A percentile compares a stretch with the other conserved stretches of the same genome.
Conservation (phyloP, 2,797 vertebrate species). For the Kryptopterus vitreolus region DNA sequence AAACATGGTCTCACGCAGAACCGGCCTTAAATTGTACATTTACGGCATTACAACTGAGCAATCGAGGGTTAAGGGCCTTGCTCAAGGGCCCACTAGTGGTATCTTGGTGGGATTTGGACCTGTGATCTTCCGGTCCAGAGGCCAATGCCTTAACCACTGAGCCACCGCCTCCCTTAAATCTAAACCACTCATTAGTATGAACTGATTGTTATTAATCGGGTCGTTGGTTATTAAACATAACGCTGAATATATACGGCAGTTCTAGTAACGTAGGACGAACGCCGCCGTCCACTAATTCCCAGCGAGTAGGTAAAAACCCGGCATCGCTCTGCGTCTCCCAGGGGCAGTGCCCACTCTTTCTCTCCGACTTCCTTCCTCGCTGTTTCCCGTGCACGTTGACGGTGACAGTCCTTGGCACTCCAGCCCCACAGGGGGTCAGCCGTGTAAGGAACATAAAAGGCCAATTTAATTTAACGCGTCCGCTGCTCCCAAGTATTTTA, state of each 20-base stretch:
- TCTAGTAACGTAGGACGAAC: background rate
- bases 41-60: too few species aligned
- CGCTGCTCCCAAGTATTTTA: slow-evolving; percentile 99
- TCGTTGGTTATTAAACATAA: too few species aligned
- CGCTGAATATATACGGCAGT: background rate
- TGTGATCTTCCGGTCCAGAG: too few species aligned
- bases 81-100: too few species aligned
- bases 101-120: too few species aligned
- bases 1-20: too few species aligned
- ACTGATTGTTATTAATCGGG: background rate
- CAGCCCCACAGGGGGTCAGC: slow-evolving; percentile 98
- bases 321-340: slow-evolving; percentile 21
- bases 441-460: slow-evolving; percentile 99
- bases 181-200: background rate
- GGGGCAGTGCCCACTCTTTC: slow-evolving; percentile 49
- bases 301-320: slow-evolving; percentile 45
- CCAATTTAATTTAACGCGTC: slow-evolving; percentile 99
- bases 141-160: too few species aligned
- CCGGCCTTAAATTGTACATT: too few species aligned
- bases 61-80: too few species aligned
- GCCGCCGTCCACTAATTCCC: slow-evolving; percentile 19
- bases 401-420: slow-evolving; percentile 75
- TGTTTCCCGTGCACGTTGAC: slow-evolving; percentile 26
- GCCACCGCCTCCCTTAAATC: too few species aligned
- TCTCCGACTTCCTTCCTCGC: slow-evolving; percentile 58